Evolutionary conservation across 2,888 invertebrate genomes (phyloP).

Genomic region (Tillus elongatus): DNA sequence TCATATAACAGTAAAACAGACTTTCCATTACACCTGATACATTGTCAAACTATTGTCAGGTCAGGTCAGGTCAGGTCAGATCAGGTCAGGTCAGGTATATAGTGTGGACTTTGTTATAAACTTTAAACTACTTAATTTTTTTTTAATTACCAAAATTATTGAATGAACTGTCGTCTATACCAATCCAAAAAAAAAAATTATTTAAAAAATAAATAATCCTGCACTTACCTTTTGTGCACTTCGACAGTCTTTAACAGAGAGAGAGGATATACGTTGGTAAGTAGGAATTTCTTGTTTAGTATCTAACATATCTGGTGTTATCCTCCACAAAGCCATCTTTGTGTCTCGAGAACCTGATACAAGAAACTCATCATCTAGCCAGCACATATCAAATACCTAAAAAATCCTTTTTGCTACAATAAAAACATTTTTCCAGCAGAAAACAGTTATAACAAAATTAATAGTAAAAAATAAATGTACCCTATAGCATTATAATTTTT

Average conservation of each 20-base stretch:
- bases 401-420: constrained; percentile 10
- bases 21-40: too few species aligned
- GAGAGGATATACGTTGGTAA: constrained; percentile 53
- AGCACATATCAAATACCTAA: constrained; percentile 77
- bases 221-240: constrained; percentile 57
- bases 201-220: too few species aligned
- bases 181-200: constrained; percentile 25
- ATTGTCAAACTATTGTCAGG: too few species aligned
- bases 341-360: constrained; percentile 91
- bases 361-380: constrained; percentile 92
- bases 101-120: neutral
- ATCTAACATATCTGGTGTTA: constrained; percentile 45
- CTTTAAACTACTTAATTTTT: constrained; percentile 4
- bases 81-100: too few species aligned
- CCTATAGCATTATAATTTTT: too few species aligned
- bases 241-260: constrained; percentile 67
- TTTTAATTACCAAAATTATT: constrained; percentile 6
- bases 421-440: constrained; percentile 1
- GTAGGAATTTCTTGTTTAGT: constrained; percentile 45
- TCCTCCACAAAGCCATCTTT: constrained; percentile 81
- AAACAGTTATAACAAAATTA: too few species aligned
- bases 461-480: neutral
- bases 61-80: too few species aligned
- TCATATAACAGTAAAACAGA: too few species aligned
- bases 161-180: too few species aligned